Percentiles rank a stretch among this genome's conserved stretches.
Conservation (phyloP, 2,797 vertebrate species). For the Prionace glauca region DNA sequence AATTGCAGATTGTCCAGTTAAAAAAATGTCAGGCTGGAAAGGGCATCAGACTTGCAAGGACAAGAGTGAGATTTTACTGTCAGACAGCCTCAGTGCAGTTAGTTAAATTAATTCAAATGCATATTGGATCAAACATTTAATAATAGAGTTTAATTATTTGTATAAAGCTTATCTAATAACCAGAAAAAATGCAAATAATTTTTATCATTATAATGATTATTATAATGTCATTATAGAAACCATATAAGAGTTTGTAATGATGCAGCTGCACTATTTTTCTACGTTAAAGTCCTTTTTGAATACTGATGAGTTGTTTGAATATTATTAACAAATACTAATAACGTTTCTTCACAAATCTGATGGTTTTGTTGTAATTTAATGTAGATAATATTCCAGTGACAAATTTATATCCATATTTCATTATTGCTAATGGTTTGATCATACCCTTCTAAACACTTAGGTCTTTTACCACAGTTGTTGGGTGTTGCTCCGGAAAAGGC, state of each 20-base stretch:
- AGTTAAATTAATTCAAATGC: neutral
- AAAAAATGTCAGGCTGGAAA: too few species aligned
- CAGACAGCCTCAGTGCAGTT: neutral
- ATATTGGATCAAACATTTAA: neutral
- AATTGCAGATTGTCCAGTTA: too few species aligned
- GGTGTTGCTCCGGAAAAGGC: constrained; percentile 97
- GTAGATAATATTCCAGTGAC: neutral
- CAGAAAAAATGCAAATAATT: neutral
- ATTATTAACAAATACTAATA: constrained; percentile 41
- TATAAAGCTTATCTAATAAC: neutral
- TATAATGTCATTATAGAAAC: neutral
- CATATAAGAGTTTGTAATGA: constrained; percentile 52
- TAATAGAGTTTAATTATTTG: neutral
- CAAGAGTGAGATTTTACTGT: too few species aligned
- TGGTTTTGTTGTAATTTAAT: neutral
- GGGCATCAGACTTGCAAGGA: too few species aligned
- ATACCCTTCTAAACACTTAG: constrained; percentile 55
- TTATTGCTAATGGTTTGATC: neutral
- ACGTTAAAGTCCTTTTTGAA: neutral
- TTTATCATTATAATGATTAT: too few species aligned
- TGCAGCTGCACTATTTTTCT: neutral
- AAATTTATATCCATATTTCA: neutral
- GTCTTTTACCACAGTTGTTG: constrained; percentile 93
- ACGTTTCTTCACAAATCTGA: constrained; percentile 49
- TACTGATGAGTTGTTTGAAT: neutral